These are phyloP conservation scores for Leptopilina syphax DNA, from an alignment of 2,888 invertebrate genomes.

Conservation along the genomic window DNA sequence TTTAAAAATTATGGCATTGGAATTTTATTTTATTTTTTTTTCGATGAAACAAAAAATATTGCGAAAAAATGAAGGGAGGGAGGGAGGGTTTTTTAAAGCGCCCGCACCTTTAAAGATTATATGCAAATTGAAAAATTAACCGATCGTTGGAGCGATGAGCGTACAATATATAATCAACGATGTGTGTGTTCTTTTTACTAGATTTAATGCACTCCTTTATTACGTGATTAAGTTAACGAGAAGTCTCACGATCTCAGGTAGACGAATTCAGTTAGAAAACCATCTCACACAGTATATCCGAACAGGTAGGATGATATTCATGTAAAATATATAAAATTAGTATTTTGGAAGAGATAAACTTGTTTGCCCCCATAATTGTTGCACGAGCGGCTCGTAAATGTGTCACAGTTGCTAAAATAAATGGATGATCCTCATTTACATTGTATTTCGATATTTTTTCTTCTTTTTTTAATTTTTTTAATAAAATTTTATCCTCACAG, in stretches of 20 bases:
- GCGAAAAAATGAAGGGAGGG: not conserved
- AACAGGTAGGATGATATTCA: slow-evolving; percentile 5
- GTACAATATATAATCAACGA: slow-evolving; percentile 28
- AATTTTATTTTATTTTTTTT: no score
- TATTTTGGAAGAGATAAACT: slow-evolving; percentile 52
- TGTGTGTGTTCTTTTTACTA: slow-evolving; percentile 39
- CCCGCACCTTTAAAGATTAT: slow-evolving; percentile 9
- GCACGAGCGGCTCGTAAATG: slow-evolving; percentile 10
- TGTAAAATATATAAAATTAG: slow-evolving; percentile 33
- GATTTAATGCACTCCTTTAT: slow-evolving; percentile 64
- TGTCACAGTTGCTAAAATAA: slow-evolving; percentile 18
- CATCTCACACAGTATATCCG: slow-evolving; percentile 19
- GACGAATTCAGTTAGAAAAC: slow-evolving; percentile 57
- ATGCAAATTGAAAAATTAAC: slow-evolving; percentile 35
- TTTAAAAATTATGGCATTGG: no score
- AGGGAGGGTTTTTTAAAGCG: not conserved
- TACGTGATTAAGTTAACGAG: slow-evolving; percentile 64
- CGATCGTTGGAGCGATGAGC: not conserved
- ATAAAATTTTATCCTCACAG: no score
- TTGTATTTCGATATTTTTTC: not conserved
- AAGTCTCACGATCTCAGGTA: slow-evolving; percentile 65
- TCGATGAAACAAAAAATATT: no score
- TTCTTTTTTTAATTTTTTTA: no score
- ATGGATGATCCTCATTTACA: not conserved
- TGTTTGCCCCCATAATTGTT: slow-evolving; percentile 36